Base-by-base conservation (phyloP, 2,113 vertebrate genomes). In the Aleadryas rufinucha region DNA sequence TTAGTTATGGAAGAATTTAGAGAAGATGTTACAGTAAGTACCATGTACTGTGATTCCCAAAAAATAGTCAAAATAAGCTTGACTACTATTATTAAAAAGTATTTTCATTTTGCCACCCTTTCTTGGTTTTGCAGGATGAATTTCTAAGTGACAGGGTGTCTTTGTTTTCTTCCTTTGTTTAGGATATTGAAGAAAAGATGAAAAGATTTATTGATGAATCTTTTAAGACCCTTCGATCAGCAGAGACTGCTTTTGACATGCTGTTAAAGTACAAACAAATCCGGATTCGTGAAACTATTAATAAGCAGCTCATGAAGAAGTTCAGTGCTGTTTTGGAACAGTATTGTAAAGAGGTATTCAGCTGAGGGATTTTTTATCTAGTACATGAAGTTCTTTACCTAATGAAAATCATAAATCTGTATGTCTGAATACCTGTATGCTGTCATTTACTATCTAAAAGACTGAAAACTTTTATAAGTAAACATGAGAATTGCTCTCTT, bases 321-420 rank as follows among this genome's bases (percentile, higher is more conserved):
- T 99, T 99, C 76, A 97, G 97, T 17, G 98, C 99, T 53, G 97
- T 99, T 80, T 96, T 99, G 86, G 92, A 93, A 23, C 99, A 99
- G 89, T 99, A 99, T 71, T 98, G 97, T 84, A 99, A 99, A 98
- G 99, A 99, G 99, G 99, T 99, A 96, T 71, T 86, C 22, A 35
- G 18, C 56, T 84, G 7, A 79, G 74, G 24, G 31, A 30, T 60
- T 89, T 63, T 42, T 87, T 52, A 26, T 5, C 6, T 41, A 84
- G 5, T 66, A n/a, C 13, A 7, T 31, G 33, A 70, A 75, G 14
- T 16, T 61, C 16, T 69, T 59, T 42, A 57, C 27, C 59, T 41
- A 31, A 15, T 89, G 63, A 85, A 94, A 78, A 60, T 59, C 37
- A 28, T 87, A 30, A n/a, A 39, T 61, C 8, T 83, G 2, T 64